Evolutionary conservation across 2,888 invertebrate genomes (phyloP), one percentile per base, ranked within the genome.

Genomic region (Parnassius mnemosyne): DNA sequence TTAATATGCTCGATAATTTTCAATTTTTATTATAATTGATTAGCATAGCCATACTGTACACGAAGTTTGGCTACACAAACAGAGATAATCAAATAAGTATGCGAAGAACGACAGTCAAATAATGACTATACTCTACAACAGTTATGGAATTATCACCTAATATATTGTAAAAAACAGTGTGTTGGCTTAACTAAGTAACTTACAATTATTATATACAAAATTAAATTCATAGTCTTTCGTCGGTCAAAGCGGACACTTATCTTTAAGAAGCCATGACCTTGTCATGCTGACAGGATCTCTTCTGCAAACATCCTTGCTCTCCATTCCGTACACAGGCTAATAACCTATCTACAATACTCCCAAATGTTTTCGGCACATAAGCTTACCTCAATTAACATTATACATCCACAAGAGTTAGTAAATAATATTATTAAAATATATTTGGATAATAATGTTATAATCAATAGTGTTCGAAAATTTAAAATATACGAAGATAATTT

Each of bases 151-250:
- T 83, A 81, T 83, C 85, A 84, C 79, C 82, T 89, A 89, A 77
- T 80, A 89, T 90, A 90, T 89, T 87, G 88, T 91, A 90, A 89
- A 90, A 91, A 91, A 91, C 88, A 85, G 87, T 87, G 83, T 85
- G 81, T 87, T 81, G 78, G 82, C 86, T 87, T 87, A 88, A 72
- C 79, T 85, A 83, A 75, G 71, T 81, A 83, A 73, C 89, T 89
- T 87, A 89, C 68, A 74, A 80, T 80, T 87, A 87, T 79, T 89
- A 89, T 89, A 78, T 89, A 90, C 89, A 90, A 85, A 84, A 86
- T 88, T 83, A 88, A 87, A 84, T 88, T 82, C 82, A 85, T 71
- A 75, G 87, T 89, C 83, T 87, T 88, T 87, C 83, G 84, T 85
- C 87, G 80, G 82, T 84, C 78, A 81, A 81, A 84, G 85, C 83